These are phyloP conservation scores for Yponomeuta plumbellus DNA, from an alignment of 2,888 invertebrate genomes.

Conservation along the genomic window DNA sequence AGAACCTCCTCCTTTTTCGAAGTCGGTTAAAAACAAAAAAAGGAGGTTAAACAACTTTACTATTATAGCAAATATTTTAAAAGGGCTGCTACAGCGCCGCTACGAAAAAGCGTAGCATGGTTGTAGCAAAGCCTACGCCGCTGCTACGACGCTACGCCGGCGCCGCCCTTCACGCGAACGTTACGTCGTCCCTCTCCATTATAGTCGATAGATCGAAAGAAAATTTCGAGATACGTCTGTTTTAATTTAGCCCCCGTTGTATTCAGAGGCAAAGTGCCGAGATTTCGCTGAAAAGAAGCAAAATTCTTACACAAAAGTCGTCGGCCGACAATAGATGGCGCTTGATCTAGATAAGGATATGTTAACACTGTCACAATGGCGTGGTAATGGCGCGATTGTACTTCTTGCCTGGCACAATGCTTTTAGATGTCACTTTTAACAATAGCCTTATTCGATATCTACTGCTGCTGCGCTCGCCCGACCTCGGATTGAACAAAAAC, in stretches of 20 bases:
- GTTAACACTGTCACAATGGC: conserved; percentile 75
- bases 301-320: conserved; percentile 58
- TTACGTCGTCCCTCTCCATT: background rate
- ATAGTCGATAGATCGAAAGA: background rate
- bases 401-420: conserved; percentile 63
- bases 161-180: background rate
- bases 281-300: conserved; percentile 38
- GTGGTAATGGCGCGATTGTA: conserved; percentile 73
- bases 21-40: too few relatives aligned
- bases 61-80: background rate
- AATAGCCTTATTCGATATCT: conserved; percentile 66
- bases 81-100: background rate
- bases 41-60: too few relatives aligned
- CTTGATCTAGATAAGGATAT: conserved; percentile 75
- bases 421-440: conserved; percentile 69
- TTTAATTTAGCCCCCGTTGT: background rate
- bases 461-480: conserved; percentile 58
- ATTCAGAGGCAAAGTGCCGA: conserved; percentile 7
- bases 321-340: conserved; percentile 71
- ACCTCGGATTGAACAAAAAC: conserved; percentile 56
- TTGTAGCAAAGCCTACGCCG: background rate
- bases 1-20: too few relatives aligned
- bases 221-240: background rate
- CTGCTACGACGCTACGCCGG: background rate
- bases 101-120: background rate